Conservation (phyloP, 2,888 invertebrate species). For the Timandra comae region DNA sequence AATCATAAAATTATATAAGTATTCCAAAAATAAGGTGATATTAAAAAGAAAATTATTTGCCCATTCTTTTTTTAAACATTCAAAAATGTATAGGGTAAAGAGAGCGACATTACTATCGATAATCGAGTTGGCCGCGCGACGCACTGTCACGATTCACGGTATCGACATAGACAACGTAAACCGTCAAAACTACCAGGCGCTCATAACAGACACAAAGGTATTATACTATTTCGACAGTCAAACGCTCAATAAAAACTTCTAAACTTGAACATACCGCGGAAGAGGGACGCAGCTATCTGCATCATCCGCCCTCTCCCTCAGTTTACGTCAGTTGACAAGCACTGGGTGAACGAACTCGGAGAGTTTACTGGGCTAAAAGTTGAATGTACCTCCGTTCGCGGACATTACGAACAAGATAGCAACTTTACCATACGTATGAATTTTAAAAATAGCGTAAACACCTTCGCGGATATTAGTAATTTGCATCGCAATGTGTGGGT, state of each 20-base stretch:
- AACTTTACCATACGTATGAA: conserved; percentile 63
- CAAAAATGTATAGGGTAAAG: no score
- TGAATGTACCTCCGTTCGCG: conserved; percentile 77
- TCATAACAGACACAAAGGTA: conserved; percentile 57
- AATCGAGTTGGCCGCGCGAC: conserved; percentile 36
- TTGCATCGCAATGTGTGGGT: conserved; percentile 22
- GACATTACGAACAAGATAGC: conserved; percentile 77
- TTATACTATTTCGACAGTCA: conserved; percentile 68
- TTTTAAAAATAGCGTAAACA: conserved; percentile 43
- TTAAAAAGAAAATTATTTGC: no score
- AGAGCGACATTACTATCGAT: conserved; percentile 14
- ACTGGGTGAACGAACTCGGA: conserved; percentile 75
- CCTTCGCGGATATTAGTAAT: conserved; percentile 32
- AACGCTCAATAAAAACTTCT: conserved; percentile 68
- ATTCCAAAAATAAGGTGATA: no score
- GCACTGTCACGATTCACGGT: conserved; percentile 46
- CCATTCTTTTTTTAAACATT: no score
- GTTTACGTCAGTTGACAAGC: conserved; percentile 75
- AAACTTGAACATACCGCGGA: conserved; percentile 58
- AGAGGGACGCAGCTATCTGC: conserved; percentile 54
- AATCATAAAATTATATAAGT: no score
- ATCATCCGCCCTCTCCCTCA: conserved; percentile 47
- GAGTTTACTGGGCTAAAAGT: conserved; percentile 78
- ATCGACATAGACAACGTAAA: conserved; percentile 70
- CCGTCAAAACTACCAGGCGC: conserved; percentile 70